Base-by-base conservation (phyloP, 2,888 invertebrate species). In the Pycnomerus fuliginosus region DNA sequence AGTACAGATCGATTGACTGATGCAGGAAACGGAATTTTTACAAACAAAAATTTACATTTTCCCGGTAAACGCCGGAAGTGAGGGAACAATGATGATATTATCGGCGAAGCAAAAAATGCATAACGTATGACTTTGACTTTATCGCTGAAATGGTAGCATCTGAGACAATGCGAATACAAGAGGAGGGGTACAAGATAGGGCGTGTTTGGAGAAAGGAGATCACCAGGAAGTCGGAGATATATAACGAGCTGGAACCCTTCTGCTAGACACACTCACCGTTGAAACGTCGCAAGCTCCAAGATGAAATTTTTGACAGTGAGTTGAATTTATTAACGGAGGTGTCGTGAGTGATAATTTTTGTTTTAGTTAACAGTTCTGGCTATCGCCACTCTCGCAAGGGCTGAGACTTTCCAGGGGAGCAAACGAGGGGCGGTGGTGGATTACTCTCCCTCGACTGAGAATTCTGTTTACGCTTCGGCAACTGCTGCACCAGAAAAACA, bases 161-260 rank as follows among this genome's bases (percentile, higher is more conserved):
- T n/a, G n/a, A n/a, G n/a, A n/a, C n/a, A n/a, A n/a, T n/a, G n/a
- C n/a, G n/a, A n/a, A n/a, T n/a, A n/a, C n/a, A n/a, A n/a, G n/a
- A n/a, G n/a, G n/a, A n/a, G n/a, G n/a, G n/a, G n/a, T n/a, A n/a
- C n/a, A n/a, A n/a, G n/a, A n/a, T n/a, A 51, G 50, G 54, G 52
- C 45, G 55, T 55, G 52, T 52, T 42, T 45, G 41, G 67, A 69
- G 69, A 69, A 68, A 69, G 69, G 67, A 65, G 67, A 64, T 62
- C 65, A 63, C 59, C 56, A 60, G 61, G 63, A 65, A 62, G 59
- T 61, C 46, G 52, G 35, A 47, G 59, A 61, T 68, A 69, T 69
- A 69, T 60, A 68, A 65, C 58, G 47, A 44, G 59, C 50, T 47
- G 56, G 50, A 55, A 44, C 55, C 58, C 56, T 56, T 57, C 45